Evolutionary conservation across 2,797 vertebrate genomes (phyloP).

Genomic region (Hafferia zeledoni): DNA sequence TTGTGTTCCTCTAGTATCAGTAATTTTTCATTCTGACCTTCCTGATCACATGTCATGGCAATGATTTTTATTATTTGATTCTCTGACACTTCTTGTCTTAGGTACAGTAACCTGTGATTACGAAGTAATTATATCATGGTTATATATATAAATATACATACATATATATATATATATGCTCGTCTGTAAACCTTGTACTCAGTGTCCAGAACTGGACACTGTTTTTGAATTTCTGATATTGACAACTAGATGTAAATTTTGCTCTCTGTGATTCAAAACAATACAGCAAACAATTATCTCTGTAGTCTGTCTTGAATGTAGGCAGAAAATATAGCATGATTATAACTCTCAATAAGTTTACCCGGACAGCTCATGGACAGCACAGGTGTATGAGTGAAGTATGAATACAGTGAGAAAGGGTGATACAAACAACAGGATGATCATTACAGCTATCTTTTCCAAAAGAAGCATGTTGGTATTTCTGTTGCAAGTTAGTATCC

Average conservation of each 20-base stretch:
- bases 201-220: neutral
- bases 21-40: neutral
- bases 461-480: neutral
- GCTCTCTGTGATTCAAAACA: neutral
- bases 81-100: neutral
- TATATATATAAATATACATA: neutral
- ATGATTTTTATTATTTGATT: neutral
- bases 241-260: neutral
- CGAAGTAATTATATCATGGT: neutral
- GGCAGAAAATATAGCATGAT: neutral
- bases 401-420: neutral
- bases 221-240: neutral
- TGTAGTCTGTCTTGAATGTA: neutral
- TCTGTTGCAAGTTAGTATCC: neutral
- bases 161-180: neutral
- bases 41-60: neutral
- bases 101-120: neutral
- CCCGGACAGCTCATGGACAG: neutral
- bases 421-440: neutral
- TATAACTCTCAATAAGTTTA: neutral
- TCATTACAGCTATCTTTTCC: neutral
- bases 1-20: neutral
- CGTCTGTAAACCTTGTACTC: neutral
- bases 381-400: neutral
- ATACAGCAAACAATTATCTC: neutral